phyloP scores from a whole-genome alignment of 2,113 vertebrate genomes.

The Hirundichthys speculiger region DNA sequence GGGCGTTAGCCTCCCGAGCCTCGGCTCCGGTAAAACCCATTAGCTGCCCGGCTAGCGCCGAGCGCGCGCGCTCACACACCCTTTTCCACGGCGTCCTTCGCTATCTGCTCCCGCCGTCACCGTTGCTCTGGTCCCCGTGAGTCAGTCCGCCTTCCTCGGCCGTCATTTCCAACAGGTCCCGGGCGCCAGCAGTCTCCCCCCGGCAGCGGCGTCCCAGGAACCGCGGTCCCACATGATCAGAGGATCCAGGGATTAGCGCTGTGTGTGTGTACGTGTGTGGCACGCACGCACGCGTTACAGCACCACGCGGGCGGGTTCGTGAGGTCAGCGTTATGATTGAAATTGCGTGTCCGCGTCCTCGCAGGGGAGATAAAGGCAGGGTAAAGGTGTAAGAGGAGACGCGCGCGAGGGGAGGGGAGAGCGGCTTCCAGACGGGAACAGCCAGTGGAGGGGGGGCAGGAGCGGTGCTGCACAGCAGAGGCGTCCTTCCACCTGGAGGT shows the following conservation, averaged over 20 bases:
- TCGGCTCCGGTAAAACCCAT: slow-evolving; percentile 23
- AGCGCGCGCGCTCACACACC: slow-evolving; percentile 47
- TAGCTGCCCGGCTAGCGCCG: slow-evolving; percentile 58
- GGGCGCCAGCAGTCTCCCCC: slow-evolving; percentile 73
- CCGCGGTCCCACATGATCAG: slow-evolving; percentile 55
- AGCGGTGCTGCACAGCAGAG: not conserved
- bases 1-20: slow-evolving; percentile 41
- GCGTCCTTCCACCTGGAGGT: not conserved
- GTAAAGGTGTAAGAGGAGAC: too few relatives aligned
- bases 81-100: slow-evolving; percentile 58
- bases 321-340: slow-evolving; percentile 51
- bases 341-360: slow-evolving; percentile 26
- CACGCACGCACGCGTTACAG: slow-evolving; percentile 35
- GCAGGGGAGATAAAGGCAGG: not conserved
- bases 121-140: slow-evolving; percentile 47
- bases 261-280: too few relatives aligned
- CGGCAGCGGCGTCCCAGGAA: slow-evolving; percentile 74
- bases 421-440: too few relatives aligned
- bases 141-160: slow-evolving; percentile 71
- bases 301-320: slow-evolving; percentile 46
- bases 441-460: too few relatives aligned
- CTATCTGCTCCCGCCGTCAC: slow-evolving; percentile 64
- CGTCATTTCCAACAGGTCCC: slow-evolving; percentile 84
- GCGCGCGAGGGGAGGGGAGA: too few relatives aligned
- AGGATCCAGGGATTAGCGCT: slow-evolving; percentile 76